These are phyloP conservation scores for Herminia tarsipennalis DNA, from an alignment of 2,888 invertebrate genomes.

Conservation along the genomic window DNA sequence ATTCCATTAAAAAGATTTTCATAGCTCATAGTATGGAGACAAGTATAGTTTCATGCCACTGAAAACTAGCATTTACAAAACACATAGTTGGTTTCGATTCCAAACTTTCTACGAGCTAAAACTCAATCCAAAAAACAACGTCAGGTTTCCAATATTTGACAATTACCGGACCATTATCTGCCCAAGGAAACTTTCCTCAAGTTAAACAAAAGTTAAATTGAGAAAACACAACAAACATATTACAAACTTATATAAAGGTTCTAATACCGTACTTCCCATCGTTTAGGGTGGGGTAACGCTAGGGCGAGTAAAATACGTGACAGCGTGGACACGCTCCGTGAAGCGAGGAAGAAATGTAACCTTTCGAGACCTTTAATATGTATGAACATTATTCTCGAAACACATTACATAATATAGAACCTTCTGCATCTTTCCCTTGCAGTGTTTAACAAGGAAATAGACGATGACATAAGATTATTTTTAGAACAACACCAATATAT, in stretches of 20 bases:
- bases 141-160: constrained; percentile 31
- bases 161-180: constrained; percentile 29
- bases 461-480: too few relatives aligned
- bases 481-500: too few relatives aligned
- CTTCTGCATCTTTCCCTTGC: background rate
- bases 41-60: too few relatives aligned
- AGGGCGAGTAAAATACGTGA: constrained; percentile 76
- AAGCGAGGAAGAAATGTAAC: constrained; percentile 76
- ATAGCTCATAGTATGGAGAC: too few relatives aligned
- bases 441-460: too few relatives aligned
- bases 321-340: constrained; percentile 71
- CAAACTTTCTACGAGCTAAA: too few relatives aligned
- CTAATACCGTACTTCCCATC: constrained; percentile 48
- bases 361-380: constrained; percentile 60
- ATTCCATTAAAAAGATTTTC: too few relatives aligned
- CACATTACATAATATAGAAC: constrained; percentile 32
- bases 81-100: too few relatives aligned
- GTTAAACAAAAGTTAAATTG: constrained; percentile 39
- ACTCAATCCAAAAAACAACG: constrained; percentile 5
- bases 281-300: constrained; percentile 52
- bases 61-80: too few relatives aligned
- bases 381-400: constrained; percentile 45
- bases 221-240: constrained; percentile 41
- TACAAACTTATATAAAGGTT: constrained; percentile 41
- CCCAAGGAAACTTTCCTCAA: constrained; percentile 23